Evolutionary conservation across 1,140 invertebrate species (phyloP).

Genomic region (Eueides isabella): DNA sequence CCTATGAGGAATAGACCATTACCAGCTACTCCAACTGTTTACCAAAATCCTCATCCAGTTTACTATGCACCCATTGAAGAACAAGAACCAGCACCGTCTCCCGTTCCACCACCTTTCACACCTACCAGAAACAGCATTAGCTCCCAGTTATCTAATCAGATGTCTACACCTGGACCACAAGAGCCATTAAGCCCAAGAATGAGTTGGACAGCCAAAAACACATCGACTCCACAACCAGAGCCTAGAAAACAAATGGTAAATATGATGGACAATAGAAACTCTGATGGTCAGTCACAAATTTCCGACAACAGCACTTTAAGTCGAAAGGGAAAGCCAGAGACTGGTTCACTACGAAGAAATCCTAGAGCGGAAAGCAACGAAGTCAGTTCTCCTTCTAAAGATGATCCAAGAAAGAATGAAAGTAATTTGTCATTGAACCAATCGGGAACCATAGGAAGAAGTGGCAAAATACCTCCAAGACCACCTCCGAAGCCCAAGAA

Average conservation of each 20-base stretch:
- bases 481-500: constrained; percentile 92
- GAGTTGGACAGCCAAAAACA: constrained; percentile 80
- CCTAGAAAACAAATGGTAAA: constrained; percentile 63
- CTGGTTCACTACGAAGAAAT: constrained; percentile 69
- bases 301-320: constrained; percentile 62
- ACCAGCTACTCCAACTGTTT: constrained; percentile 83
- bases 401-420: constrained; percentile 68
- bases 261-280: constrained; percentile 53
- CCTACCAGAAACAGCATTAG: constrained; percentile 69
- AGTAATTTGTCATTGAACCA: constrained; percentile 63
- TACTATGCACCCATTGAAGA: constrained; percentile 86
- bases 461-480: constrained; percentile 89
- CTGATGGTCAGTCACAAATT: constrained; percentile 54
- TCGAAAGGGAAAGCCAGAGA: constrained; percentile 74
- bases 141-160: constrained; percentile 61
- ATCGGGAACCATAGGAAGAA: constrained; percentile 71
- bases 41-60: constrained; percentile 70
- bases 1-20: constrained; percentile 84
- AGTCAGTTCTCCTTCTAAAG: constrained; percentile 64
- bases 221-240: constrained; percentile 73
- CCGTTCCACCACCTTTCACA: constrained; percentile 61
- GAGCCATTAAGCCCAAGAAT: constrained; percentile 70
- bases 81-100: constrained; percentile 80
- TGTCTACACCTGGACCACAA: constrained; percentile 71
- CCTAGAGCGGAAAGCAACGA: constrained; percentile 62